A percentile compares a stretch with the other conserved stretches of the same genome.
These are phyloP conservation scores for Lamproptera curius DNA, from an alignment of 2,888 invertebrate genomes.

Conservation along the genomic window DNA sequence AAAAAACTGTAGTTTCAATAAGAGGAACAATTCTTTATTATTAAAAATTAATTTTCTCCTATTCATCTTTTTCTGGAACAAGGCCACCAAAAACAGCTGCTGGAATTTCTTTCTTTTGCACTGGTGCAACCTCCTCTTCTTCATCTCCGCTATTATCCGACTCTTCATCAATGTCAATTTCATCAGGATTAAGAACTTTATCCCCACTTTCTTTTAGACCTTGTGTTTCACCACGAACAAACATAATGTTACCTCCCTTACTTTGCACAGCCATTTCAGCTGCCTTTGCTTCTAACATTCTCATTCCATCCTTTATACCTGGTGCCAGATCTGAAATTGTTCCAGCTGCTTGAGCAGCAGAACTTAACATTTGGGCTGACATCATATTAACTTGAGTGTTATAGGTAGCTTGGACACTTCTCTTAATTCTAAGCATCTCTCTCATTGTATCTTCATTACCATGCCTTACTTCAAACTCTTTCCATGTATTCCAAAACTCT, in stretches of 20 bases:
- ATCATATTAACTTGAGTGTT: constrained; percentile 99
- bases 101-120: constrained; percentile 92
- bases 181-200: constrained; percentile 90
- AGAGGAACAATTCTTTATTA: no score
- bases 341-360: constrained; percentile 81
- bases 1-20: no score
- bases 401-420: constrained; percentile 98
- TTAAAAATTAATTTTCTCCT: constrained; percentile 26
- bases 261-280: constrained; percentile 81
- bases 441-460: constrained; percentile 99
- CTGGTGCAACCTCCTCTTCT: constrained; percentile 78
- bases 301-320: constrained; percentile 91
- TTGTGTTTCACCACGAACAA: constrained; percentile 92
- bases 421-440: constrained; percentile 98
- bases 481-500: constrained; percentile 99
- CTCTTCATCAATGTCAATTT: constrained; percentile 90
- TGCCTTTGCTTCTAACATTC: constrained; percentile 90
- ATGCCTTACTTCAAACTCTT: constrained; percentile 98
- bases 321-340: constrained; percentile 86
- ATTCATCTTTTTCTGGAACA: constrained; percentile 39
- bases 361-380: constrained; percentile 97
- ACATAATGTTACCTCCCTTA: constrained; percentile 83
- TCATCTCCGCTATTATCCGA: constrained; percentile 79
- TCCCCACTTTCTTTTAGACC: constrained; percentile 81
- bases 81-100: constrained; percentile 94